phyloP scores from a whole-genome alignment of 2,113 vertebrate genomes.

The Microtus ochrogaster region DNA sequence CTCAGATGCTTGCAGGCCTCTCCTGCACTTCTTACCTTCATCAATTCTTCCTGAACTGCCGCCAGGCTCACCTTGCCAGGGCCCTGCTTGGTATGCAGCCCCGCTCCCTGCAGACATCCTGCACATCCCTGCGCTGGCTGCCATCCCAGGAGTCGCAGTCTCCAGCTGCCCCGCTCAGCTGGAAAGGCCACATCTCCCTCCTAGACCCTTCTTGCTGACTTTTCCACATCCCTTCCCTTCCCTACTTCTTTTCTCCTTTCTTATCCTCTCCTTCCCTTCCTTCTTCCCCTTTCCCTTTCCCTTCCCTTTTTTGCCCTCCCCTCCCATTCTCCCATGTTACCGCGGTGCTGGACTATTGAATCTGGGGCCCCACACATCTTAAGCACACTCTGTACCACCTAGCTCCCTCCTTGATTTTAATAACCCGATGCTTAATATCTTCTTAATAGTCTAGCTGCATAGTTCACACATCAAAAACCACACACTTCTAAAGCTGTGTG shows the following conservation, averaged over 20 bases:
- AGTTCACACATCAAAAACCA: background rate
- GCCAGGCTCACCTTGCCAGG: background rate
- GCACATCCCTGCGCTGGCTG: background rate
- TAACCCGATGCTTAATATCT: background rate
- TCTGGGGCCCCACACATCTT: background rate
- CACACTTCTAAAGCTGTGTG: background rate
- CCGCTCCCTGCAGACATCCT: background rate
- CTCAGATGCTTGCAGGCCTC: background rate
- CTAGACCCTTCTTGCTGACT: background rate
- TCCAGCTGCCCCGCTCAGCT: background rate
- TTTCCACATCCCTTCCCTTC: background rate
- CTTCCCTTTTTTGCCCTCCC: background rate
- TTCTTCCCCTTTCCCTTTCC: background rate
- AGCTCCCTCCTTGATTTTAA: background rate
- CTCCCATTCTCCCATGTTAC: no score
- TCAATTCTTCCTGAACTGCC: background rate
- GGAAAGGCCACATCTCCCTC: no score
- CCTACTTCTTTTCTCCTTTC: background rate
- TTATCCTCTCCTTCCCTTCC: background rate
- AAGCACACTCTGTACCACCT: background rate
- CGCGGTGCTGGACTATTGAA: background rate
- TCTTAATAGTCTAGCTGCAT: background rate
- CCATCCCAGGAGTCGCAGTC: background rate
- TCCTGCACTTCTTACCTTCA: background rate
- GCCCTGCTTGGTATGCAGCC: accelerated